A percentile compares a stretch with the other conserved stretches of the same genome.
Evolutionary conservation across 2,797 vertebrate species (phyloP).

Genomic region (Pyrocephalus nanus): DNA sequence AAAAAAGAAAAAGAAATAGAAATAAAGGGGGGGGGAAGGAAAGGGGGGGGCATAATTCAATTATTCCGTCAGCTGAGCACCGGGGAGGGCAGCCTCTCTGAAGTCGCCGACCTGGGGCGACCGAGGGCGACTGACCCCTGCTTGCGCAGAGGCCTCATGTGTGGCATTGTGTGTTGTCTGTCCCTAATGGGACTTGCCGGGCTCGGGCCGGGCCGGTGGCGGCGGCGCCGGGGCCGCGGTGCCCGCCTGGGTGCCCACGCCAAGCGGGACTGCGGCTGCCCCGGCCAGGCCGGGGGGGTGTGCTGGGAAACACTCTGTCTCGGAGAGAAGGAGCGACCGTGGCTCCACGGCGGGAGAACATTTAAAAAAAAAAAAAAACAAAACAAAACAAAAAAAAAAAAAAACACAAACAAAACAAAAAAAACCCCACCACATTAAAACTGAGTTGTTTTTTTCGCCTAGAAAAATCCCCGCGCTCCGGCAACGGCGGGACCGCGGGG

Average conservation of each 20-base stretch:
- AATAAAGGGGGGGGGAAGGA: too few relatives aligned
- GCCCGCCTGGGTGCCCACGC: not conserved
- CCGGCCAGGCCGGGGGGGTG: too few relatives aligned
- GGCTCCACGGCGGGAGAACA: not conserved
- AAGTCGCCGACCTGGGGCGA: slow-evolving; percentile 68
- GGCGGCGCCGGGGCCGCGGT: not conserved
- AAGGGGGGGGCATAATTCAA: slow-evolving; percentile 70
- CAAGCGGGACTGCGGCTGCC: not conserved
- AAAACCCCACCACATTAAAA: too few relatives aligned
- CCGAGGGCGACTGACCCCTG: slow-evolving; percentile 75
- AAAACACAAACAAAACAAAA: too few relatives aligned
- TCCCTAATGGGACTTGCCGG: not conserved
- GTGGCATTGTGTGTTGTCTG: slow-evolving; percentile 41
- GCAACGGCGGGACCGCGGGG: not conserved
- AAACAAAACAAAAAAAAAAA: too few relatives aligned
- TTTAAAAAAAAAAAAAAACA: not conserved
- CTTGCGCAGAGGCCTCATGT: slow-evolving; percentile 48
- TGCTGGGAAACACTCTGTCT: not conserved
- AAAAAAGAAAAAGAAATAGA: not conserved
- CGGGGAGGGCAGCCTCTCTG: slow-evolving; percentile 61
- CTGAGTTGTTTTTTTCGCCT: not conserved
- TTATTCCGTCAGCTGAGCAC: slow-evolving; percentile 76
- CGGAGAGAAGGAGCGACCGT: not conserved
- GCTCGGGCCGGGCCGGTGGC: not conserved
- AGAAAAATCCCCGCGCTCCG: not conserved